A percentile compares a stretch with the other conserved stretches of the same genome.
Evolutionary conservation across 2,888 invertebrate species (phyloP).

Genomic region (Acronicta psi): DNA sequence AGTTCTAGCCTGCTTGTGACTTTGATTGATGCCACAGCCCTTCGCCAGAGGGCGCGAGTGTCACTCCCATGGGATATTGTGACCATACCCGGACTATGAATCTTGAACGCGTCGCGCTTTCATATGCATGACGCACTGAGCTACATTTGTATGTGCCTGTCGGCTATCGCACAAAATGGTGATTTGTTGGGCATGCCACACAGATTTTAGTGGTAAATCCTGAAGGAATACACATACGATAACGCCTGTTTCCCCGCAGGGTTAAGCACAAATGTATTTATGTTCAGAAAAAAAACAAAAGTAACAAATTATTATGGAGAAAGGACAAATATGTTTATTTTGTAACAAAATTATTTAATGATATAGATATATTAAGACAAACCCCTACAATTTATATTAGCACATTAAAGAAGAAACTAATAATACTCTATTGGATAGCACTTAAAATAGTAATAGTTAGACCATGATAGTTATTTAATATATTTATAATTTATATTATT

Average conservation of each 20-base stretch:
- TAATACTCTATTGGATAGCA: too few species aligned
- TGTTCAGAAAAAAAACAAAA: too few species aligned
- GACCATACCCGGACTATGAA: slow-evolving; percentile 52
- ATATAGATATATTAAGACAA: too few species aligned
- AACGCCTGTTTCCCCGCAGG: not conserved
- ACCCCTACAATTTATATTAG: too few species aligned
- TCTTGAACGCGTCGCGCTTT: slow-evolving; percentile 48
- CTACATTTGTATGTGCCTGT: slow-evolving; percentile 46
- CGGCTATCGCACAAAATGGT: slow-evolving; percentile 37
- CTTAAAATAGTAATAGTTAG: too few species aligned
- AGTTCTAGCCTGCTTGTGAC: slow-evolving; percentile 69
- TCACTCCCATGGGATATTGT: slow-evolving; percentile 57
- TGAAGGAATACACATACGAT: not conserved
- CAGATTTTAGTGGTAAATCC: slow-evolving; percentile 9
- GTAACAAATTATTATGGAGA: too few species aligned
- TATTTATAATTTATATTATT: too few species aligned
- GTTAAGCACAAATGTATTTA: not conserved
- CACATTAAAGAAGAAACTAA: too few species aligned
- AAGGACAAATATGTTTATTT: too few species aligned
- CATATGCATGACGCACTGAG: slow-evolving; percentile 43
- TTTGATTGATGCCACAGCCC: slow-evolving; percentile 73
- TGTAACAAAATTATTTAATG: too few species aligned
- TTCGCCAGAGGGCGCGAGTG: slow-evolving; percentile 51
- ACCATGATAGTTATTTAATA: too few species aligned
- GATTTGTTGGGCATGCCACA: slow-evolving; percentile 28